These are phyloP conservation scores for Sprattus sprattus DNA, from an alignment of 2,113 vertebrate genomes.

Conservation along the genomic window DNA sequence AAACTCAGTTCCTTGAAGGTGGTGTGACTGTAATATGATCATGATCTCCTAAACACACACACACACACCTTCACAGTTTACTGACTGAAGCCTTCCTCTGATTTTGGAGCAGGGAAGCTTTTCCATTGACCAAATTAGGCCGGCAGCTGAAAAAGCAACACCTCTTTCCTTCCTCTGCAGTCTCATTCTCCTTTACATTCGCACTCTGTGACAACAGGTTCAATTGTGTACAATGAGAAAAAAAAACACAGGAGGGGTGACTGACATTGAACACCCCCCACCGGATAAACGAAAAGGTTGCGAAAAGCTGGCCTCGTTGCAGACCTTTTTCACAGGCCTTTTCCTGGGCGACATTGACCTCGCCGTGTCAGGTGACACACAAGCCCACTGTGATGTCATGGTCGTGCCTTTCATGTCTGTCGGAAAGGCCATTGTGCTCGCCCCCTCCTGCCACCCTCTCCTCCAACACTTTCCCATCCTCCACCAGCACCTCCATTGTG, in stretches of 20 bases:
- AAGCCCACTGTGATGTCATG: constrained; percentile 34
- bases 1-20: not conserved
- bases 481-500: not conserved
- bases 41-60: not conserved
- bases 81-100: not conserved
- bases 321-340: not conserved
- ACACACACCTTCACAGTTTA: not conserved
- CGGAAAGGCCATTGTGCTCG: constrained; percentile 26
- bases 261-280: not conserved
- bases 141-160: not conserved
- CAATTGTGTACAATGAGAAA: not conserved
- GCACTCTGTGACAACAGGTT: not conserved
- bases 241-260: not conserved
- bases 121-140: not conserved
- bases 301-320: not conserved
- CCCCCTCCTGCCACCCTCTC: not conserved
- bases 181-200: not conserved
- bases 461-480: not conserved
- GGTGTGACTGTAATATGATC: not conserved
- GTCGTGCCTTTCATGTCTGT: constrained; percentile 35
- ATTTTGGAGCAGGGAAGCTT: not conserved
- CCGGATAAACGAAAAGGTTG: not conserved
- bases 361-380: constrained; percentile 26
- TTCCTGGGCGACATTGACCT: constrained; percentile 9
- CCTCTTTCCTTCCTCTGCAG: not conserved